phyloP scores from a whole-genome alignment of 2,888 invertebrate species.

The Rhagium mordax region DNA sequence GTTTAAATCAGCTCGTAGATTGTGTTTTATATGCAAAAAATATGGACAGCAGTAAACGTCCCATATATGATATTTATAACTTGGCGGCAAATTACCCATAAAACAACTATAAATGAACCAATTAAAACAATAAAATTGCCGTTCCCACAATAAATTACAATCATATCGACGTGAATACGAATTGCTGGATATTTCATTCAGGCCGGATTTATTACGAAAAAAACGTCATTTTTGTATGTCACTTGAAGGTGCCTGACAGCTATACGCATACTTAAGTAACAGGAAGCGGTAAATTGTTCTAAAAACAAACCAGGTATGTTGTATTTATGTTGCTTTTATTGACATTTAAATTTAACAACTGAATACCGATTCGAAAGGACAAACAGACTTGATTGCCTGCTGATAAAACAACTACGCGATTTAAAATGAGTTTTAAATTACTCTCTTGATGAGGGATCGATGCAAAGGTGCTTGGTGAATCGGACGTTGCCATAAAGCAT shows the following conservation, averaged over 20 bases:
- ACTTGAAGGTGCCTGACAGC: neutral
- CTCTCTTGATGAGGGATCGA: constrained; percentile 1
- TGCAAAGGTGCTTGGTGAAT: neutral
- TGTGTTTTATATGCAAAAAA: neutral
- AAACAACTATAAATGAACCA: neutral
- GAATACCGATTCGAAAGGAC: neutral
- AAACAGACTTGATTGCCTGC: constrained; percentile 4
- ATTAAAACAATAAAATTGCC: neutral
- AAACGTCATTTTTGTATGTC: neutral
- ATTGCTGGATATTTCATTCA: neutral
- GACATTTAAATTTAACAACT: constrained; percentile 29
- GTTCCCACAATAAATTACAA: neutral
- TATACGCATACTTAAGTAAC: neutral
- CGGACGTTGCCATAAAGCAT: neutral
- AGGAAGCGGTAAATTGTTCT: constrained; percentile 20
- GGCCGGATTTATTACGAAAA: neutral
- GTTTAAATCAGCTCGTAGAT: no score
- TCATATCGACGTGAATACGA: neutral
- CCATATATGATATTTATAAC: neutral
- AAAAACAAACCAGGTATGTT: constrained; percentile 4
- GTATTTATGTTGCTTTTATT: constrained; percentile 18
- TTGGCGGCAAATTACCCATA: neutral
- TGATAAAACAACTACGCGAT: neutral
- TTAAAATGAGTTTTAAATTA: constrained; percentile 5
- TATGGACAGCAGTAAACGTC: neutral